Conservation (phyloP, 1,140 invertebrate species). For the Coptotermes formosanus region DNA sequence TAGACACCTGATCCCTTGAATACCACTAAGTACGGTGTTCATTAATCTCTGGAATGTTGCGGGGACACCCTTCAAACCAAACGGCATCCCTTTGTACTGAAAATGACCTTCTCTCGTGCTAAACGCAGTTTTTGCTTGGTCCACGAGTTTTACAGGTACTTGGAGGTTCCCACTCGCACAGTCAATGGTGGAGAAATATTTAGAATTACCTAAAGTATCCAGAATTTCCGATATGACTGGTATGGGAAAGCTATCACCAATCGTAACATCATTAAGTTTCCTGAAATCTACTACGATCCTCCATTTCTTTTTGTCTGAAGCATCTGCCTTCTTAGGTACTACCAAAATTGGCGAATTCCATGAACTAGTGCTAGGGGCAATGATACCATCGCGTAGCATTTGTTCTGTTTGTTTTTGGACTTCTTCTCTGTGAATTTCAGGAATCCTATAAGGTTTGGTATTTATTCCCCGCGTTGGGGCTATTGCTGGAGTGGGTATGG, state of each 20-base stretch:
- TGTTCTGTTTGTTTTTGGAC: slow-evolving; percentile 45
- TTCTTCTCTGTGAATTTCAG: slow-evolving; percentile 45
- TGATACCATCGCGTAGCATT: slow-evolving; percentile 48
- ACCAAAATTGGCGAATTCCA: slow-evolving; percentile 28
- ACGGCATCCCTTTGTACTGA: slow-evolving; percentile 44
- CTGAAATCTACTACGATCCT: slow-evolving; percentile 47
- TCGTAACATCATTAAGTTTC: slow-evolving; percentile 41
- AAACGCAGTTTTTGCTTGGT: slow-evolving; percentile 51
- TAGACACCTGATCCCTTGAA: slow-evolving; percentile 41
- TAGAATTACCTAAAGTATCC: slow-evolving; percentile 44
- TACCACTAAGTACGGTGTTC: slow-evolving; percentile 43
- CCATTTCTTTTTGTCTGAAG: slow-evolving; percentile 46
- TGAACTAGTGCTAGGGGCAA: slow-evolving; percentile 36
- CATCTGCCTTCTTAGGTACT: slow-evolving; percentile 38
- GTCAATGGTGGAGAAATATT: slow-evolving; percentile 50
- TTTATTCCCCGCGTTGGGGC: slow-evolving; percentile 36
- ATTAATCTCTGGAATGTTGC: slow-evolving; percentile 42
- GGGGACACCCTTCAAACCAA: slow-evolving; percentile 42
- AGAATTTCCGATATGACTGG: slow-evolving; percentile 51
- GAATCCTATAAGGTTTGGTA: slow-evolving; percentile 43
- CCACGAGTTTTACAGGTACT: slow-evolving; percentile 44
- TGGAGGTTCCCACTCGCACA: slow-evolving; percentile 52
- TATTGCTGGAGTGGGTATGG: neutral
- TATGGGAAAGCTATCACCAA: slow-evolving; percentile 51
- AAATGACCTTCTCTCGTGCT: slow-evolving; percentile 44